Percentiles rank a stretch among this genome's conserved stretches.
phyloP scores from a whole-genome alignment of 2,888 invertebrate genomes.

The Geotrupes spiniger region DNA sequence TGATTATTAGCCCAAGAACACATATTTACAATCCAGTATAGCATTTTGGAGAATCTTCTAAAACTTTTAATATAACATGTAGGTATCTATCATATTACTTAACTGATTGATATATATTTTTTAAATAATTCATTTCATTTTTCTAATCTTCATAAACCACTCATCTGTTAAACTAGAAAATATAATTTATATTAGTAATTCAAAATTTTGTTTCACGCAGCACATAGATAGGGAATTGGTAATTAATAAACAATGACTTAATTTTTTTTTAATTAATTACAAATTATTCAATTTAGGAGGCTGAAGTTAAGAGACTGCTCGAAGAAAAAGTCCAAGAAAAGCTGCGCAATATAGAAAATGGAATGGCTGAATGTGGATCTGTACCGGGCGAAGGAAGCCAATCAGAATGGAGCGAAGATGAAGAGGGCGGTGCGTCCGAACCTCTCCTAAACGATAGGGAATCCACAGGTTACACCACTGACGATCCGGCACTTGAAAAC shows the following conservation, averaged over 20 bases:
- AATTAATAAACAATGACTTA: conserved; percentile 32
- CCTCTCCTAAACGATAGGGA: conserved; percentile 55
- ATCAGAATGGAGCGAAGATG: conserved; percentile 78
- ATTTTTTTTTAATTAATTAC: neutral
- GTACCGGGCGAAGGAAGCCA: conserved; percentile 62
- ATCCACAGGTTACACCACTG: conserved; percentile 83
- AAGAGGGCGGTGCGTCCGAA: conserved; percentile 64
- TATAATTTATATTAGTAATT: too few species aligned
- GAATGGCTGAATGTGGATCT: conserved; percentile 46
- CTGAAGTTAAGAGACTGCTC: conserved; percentile 52
- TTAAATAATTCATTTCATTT: too few species aligned
- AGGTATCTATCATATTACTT: too few species aligned
- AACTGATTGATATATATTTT: too few species aligned
- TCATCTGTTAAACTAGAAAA: too few species aligned
- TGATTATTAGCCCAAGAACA: too few species aligned
- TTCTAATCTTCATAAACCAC: too few species aligned
- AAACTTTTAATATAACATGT: too few species aligned
- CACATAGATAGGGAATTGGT: conserved; percentile 47
- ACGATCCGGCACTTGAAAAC: conserved; percentile 83
- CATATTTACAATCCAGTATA: too few species aligned
- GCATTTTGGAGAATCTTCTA: too few species aligned
- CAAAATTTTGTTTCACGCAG: conserved; percentile 35
- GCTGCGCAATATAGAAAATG: conserved; percentile 36
- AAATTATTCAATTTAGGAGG: conserved; percentile 43
- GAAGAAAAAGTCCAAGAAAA: conserved; percentile 51